phyloP scores from a whole-genome alignment of 2,113 vertebrate species.

The Sinocyclocheilus grahami region DNA sequence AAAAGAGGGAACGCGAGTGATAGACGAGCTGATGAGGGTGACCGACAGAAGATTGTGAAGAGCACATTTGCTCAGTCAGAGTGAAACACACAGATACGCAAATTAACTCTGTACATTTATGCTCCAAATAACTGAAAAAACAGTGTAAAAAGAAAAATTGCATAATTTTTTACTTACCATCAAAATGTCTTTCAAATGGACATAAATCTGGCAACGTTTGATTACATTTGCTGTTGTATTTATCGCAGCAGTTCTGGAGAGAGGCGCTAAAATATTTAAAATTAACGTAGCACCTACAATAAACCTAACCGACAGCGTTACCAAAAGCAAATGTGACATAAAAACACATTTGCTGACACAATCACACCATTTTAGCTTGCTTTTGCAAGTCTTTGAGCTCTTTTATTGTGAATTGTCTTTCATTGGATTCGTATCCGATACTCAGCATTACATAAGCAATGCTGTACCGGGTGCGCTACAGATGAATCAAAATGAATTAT shows the following conservation, averaged over 20 bases:
- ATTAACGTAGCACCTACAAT: neutral
- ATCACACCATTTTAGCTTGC: neutral
- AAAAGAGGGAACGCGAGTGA: slow-evolving; percentile 55
- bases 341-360: neutral
- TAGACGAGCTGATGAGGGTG: slow-evolving; percentile 49
- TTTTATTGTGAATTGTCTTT: neutral
- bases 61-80: slow-evolving; percentile 19
- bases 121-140: slow-evolving; percentile 10
- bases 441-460: neutral
- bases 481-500: neutral
- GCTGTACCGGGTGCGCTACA: neutral
- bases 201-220: neutral
- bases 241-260: neutral
- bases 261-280: neutral
- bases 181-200: neutral
- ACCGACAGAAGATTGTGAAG: slow-evolving; percentile 59
- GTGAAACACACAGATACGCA: slow-evolving; percentile 46
- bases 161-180: neutral
- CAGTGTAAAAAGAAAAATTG: neutral
- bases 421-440: neutral
- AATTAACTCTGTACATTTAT: neutral
- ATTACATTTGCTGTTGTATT: neutral
- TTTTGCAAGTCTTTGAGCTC: neutral
- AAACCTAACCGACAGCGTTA: neutral
- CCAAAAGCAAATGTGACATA: neutral